Base-by-base conservation (phyloP, 1,140 invertebrate genomes). In the Drosophila hydei region DNA sequence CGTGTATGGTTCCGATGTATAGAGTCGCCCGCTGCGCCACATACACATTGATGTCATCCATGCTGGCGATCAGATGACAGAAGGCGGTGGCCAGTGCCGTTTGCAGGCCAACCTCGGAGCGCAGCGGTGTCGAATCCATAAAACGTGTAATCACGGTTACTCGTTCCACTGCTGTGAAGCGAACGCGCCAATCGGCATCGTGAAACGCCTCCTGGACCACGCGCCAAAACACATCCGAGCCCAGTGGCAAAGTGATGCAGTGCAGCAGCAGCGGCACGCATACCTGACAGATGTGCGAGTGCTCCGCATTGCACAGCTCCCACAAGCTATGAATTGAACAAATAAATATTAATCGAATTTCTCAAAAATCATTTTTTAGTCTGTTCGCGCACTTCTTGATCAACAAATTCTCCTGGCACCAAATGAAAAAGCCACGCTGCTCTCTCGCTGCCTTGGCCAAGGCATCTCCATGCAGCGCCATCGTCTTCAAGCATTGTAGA, bases 71-170 rank as follows among this genome's bases (percentile, higher is more conserved):
- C 21, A 99, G 93, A 91, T 99, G 98, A 92, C 97, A 99, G 93
- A 99, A 99, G 11, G 98, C 97, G 90, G 98, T 99, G 9, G 98
- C 97, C 75, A 99, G 91, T 0, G 97, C 96, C n/a, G 97, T 97
- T 92, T 99, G 97, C 19, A 99, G 93, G 4, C 95, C 94, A 43
- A 96, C 94, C 83, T 97, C 96, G 61, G 95, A 95, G 76, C 96
- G 94, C 25, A 99, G 93, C 1, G 97, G 95, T 3, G 96, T 96
- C 1, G 95, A 95, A 90, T 98, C 97, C 94, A 99, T 95, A 92
- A 98, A 98, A 77, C 98, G 93, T 11, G 97, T 97, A 56, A 99
- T 95, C 56, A 98, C 94, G 19, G 97, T 97, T 11, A 98, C 97
- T 83, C 97, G 94, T 92, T 99, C 98, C 47, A 99, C 98, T 80